These are phyloP conservation scores for Tenualosa thibaudeaui DNA, from an alignment of 2,797 vertebrate genomes.

Conservation along the genomic window DNA sequence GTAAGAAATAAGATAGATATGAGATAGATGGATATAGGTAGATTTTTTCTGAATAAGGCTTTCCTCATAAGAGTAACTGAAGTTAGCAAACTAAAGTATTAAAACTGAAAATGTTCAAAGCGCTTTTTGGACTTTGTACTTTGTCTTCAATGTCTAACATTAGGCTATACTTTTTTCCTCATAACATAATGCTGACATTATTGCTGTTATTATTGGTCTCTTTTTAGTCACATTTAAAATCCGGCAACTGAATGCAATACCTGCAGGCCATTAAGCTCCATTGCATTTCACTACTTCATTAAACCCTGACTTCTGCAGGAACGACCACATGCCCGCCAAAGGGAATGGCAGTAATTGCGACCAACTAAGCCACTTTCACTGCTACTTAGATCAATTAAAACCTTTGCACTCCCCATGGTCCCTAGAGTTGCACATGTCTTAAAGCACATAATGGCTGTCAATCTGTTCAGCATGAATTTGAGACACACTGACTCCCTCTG, in stretches of 20 bases:
- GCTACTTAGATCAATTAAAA: constrained; percentile 54
- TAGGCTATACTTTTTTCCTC: not conserved
- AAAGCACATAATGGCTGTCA: not conserved
- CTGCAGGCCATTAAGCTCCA: constrained; percentile 46
- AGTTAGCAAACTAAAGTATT: too few species aligned
- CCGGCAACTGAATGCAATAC: constrained; percentile 27
- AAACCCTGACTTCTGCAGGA: constrained; percentile 50
- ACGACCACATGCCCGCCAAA: constrained; percentile 30
- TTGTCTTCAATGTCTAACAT: too few species aligned
- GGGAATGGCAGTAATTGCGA: constrained; percentile 47
- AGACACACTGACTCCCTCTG: not conserved
- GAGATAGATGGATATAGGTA: too few species aligned
- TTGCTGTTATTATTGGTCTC: not conserved
- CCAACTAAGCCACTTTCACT: constrained; percentile 52
- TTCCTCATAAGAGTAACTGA: too few species aligned
- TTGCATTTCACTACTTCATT: constrained; percentile 62
- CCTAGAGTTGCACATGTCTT: not conserved
- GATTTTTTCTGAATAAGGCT: too few species aligned
- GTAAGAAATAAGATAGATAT: not conserved
- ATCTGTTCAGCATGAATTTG: not conserved
- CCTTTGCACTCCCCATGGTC: constrained; percentile 35
- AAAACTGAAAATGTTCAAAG: too few species aligned
- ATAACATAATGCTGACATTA: not conserved
- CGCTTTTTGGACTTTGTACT: too few species aligned
- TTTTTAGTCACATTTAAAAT: not conserved